Evolutionary conservation across 37 sponge, comb jelly and placozoan species (phyloP).

Genomic region (Hormiphora californensis): DNA sequence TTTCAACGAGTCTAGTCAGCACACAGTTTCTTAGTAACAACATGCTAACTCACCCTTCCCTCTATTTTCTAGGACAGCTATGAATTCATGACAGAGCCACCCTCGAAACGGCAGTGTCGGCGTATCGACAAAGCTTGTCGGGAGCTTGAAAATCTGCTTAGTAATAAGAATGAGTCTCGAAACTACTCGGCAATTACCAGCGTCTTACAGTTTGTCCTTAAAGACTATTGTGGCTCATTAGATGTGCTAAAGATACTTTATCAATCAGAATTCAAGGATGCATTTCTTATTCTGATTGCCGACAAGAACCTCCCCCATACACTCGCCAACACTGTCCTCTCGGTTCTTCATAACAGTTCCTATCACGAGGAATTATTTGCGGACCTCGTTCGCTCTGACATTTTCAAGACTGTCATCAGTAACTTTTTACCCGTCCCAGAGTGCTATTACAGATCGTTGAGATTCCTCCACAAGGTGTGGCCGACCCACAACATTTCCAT

Average conservation of each 20-base stretch:
- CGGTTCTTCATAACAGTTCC: slow-evolving; percentile 8
- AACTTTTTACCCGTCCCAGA: background rate
- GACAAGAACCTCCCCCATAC: background rate
- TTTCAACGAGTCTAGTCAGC: no score
- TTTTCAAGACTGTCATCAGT: background rate
- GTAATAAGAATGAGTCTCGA: background rate
- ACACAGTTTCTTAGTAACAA: no score
- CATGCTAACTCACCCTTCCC: no score
- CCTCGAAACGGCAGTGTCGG: slow-evolving; percentile 7
- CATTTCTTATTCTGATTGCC: slow-evolving; percentile 30
- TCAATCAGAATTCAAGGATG: slow-evolving; percentile 22
- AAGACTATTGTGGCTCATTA: slow-evolving; percentile 9
- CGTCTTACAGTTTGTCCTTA: slow-evolving; percentile 1
- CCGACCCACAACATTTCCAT: background rate
- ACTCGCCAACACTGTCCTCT: background rate
- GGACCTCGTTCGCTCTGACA: background rate
- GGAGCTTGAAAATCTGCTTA: background rate
- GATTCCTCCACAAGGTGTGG: background rate
- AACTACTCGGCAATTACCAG: background rate
- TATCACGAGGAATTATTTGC: background rate
- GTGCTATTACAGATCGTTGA: background rate
- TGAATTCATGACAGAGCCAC: no score
- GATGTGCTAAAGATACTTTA: background rate
- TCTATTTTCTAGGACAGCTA: no score
- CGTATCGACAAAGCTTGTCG: slow-evolving; percentile 3